Conservation (phyloP, 2,113 vertebrate genomes). For the Oryzias javanicus region DNA sequence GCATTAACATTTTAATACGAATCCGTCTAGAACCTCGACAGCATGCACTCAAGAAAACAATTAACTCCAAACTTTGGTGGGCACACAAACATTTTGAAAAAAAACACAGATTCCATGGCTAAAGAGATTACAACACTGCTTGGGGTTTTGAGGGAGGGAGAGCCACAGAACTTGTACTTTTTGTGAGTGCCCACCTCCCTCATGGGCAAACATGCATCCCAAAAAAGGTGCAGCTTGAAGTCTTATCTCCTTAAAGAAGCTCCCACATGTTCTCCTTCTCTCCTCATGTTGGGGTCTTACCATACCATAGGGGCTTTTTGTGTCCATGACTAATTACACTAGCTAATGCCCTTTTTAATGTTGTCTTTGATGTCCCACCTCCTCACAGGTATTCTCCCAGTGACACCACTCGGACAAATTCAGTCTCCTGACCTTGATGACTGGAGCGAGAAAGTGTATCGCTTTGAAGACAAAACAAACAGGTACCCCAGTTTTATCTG, state of each 20-base stretch:
- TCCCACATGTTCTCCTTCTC: constrained; percentile 20
- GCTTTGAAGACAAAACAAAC: constrained; percentile 80
- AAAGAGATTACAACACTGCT: constrained; percentile 70
- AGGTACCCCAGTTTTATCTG: constrained; percentile 74
- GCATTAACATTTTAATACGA: constrained; percentile 67
- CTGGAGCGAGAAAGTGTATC: constrained; percentile 86
- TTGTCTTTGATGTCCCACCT: constrained; percentile 9
- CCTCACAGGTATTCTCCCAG: constrained; percentile 79
- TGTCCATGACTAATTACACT: constrained; percentile 28
- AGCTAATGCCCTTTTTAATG: constrained; percentile 15
- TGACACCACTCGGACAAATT: constrained; percentile 79
- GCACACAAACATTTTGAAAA: constrained; percentile 65
- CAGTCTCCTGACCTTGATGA: constrained; percentile 85
- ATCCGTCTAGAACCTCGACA: constrained; percentile 55
- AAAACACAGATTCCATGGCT: constrained; percentile 67
- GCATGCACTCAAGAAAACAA: constrained; percentile 66
- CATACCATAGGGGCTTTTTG: constrained; percentile 1
- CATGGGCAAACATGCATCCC: constrained; percentile 47
- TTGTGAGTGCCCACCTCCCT: constrained; percentile 44
- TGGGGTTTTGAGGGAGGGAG: constrained; percentile 45
- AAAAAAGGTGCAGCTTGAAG: constrained; percentile 30
- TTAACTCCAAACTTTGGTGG: constrained; percentile 65
- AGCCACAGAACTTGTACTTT: constrained; percentile 24
- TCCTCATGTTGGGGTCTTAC: constrained; percentile 36
- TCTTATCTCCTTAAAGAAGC: constrained; percentile 55